Conservation (phyloP, 2,888 invertebrate genomes). For the Dolichomitus sp. region DNA sequence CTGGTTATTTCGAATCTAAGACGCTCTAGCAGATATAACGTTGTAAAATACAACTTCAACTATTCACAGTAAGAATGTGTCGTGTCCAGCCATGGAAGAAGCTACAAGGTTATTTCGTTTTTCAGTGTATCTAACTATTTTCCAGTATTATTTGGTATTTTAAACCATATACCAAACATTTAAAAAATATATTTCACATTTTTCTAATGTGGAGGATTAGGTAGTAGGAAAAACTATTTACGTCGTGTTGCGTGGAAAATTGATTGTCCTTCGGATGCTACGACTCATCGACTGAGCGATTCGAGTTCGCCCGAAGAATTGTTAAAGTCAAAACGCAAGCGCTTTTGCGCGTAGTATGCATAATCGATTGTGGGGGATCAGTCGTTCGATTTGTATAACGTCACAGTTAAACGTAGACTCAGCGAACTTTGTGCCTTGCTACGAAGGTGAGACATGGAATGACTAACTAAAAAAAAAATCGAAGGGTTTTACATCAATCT, state of each 20-base stretch:
- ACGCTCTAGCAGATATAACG: too few species aligned
- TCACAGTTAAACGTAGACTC: slow-evolving; percentile 7
- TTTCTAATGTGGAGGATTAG: neutral
- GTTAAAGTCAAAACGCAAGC: slow-evolving; percentile 38
- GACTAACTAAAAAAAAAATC: neutral
- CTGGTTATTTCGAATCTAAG: too few species aligned
- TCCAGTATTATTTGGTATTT: too few species aligned
- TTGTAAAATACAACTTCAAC: too few species aligned
- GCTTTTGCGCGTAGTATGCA: slow-evolving; percentile 13
- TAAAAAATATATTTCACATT: too few species aligned
- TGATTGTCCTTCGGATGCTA: slow-evolving; percentile 23
- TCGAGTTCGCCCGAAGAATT: slow-evolving; percentile 25
- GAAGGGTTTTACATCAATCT: neutral
- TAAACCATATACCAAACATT: too few species aligned
- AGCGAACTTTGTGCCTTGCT: neutral
- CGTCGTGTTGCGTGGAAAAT: slow-evolving; percentile 12
- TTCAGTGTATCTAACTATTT: too few species aligned
- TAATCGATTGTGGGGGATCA: slow-evolving; percentile 42
- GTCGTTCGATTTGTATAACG: slow-evolving; percentile 22
- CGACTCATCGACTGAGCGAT: neutral
- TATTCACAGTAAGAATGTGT: too few species aligned
- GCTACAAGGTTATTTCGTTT: too few species aligned
- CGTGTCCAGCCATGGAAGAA: too few species aligned
- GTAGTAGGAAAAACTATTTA: slow-evolving; percentile 6
- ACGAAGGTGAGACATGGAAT: neutral